Base-by-base conservation (phyloP, 2,888 invertebrate genomes). In the Stenodera caucasica region DNA sequence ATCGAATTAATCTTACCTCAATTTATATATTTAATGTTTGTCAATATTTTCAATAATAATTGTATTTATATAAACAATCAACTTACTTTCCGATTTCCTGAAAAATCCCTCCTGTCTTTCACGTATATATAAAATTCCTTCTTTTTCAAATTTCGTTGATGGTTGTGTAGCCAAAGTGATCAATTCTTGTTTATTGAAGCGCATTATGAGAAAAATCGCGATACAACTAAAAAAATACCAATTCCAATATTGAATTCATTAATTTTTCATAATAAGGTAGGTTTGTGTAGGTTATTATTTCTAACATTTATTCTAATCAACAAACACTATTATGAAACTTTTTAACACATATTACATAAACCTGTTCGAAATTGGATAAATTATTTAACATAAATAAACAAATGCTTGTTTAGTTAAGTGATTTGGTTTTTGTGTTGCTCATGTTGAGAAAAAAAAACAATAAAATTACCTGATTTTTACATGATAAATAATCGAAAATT, bases 81-180 rank as follows among this genome's bases (percentile, higher is more conserved):
- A 84, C 87, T 86, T 82, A 96, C 96, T 93, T 87, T 96, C 96
- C 67, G 91, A 87, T 79, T 92, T 88, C 68, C 94, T 88, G 82
- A 97, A 96, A 81, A 96, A 91, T 60, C 94, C 91, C 78, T 96
- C 96, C 75, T 94, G 94, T 67, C 91, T 88, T 79, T 96, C 96
- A 72, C 91, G 89, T 60, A 96, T 86, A 67, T 90, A 88, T 63
- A 97, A 83, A 66, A 92, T 86, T 59, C 96, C 96, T 83, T 96
- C 96, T 75, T 92, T 93, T 79, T 96, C 95, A 80, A 94, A 96
- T 80, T 90, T 91, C 71, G 91, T 90, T 9, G 91, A 89, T 49
- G 91, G 90, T 81, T 95, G 94, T 58, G 90, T 90, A 64, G 95
- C 95, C 79, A 96, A 82, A 58, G 90, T 88, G 68, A 89, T 85